Conservation (phyloP, 2,113 vertebrate species). For the Misgurnus mizolepis region DNA sequence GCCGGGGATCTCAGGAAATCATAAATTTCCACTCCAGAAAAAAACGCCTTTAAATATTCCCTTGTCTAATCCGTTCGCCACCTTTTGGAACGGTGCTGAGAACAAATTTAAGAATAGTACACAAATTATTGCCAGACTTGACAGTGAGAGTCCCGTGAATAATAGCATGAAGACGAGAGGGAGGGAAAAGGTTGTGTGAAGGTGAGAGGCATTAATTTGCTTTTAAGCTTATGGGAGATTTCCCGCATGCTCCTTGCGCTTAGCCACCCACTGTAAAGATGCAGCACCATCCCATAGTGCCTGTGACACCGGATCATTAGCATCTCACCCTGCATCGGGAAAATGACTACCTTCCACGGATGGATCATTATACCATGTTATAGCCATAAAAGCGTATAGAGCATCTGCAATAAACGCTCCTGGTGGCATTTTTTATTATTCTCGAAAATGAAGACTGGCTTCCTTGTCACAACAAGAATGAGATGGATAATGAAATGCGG, state of each 20-base stretch:
- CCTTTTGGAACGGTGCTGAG: slow-evolving; percentile 25
- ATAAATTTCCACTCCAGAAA: slow-evolving; percentile 47
- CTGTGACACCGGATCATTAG: slow-evolving; percentile 47
- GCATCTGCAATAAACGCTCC: not conserved
- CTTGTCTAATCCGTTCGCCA: slow-evolving; percentile 33
- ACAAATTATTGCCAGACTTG: slow-evolving; percentile 56
- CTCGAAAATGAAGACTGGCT: slow-evolving; percentile 2
- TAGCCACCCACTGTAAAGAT: slow-evolving; percentile 43
- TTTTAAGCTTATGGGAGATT: slow-evolving; percentile 57
- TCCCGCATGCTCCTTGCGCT: slow-evolving; percentile 31
- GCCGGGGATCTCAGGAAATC: slow-evolving; percentile 51
- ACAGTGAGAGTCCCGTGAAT: slow-evolving; percentile 48
- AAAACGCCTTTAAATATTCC: slow-evolving; percentile 51
- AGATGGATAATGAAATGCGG: not conserved
- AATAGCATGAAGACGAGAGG: slow-evolving; percentile 51
- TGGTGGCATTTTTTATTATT: not conserved
- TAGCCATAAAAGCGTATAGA: slow-evolving; percentile 32
- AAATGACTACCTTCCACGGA: slow-evolving; percentile 36
- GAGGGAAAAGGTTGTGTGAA: slow-evolving; percentile 52
- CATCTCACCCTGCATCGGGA: slow-evolving; percentile 44
- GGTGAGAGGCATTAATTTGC: slow-evolving; percentile 57
- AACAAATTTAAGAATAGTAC: slow-evolving; percentile 57
- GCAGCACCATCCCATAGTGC: slow-evolving; percentile 24
- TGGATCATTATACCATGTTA: slow-evolving; percentile 40
- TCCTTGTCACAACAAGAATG: slow-evolving; percentile 25